Conservation (phyloP, 2,888 invertebrate genomes). For the Craniophora ligustri region DNA sequence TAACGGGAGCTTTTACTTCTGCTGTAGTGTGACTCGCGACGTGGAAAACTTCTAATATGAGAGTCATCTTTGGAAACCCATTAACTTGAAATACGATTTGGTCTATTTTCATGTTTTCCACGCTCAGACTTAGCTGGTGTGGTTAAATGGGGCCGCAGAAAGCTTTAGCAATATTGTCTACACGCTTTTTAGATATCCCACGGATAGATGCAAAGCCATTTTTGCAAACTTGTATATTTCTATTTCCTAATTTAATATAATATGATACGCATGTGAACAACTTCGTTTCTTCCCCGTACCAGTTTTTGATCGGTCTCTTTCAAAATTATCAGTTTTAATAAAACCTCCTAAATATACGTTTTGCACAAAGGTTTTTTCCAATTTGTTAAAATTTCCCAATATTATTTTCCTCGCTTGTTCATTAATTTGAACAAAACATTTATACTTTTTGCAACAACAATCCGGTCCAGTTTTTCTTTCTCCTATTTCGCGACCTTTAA, state of each 20-base stretch:
- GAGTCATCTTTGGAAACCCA: conserved; percentile 24
- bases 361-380: conserved; percentile 15
- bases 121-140: conserved; percentile 8
- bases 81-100: conserved; percentile 25
- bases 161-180: conserved; percentile 20
- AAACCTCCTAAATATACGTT: conserved; percentile 13
- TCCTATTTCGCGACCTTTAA: conserved; percentile 18
- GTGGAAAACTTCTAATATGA: conserved; percentile 27
- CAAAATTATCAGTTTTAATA: conserved; percentile 12
- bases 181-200: conserved; percentile 27
- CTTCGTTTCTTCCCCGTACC: conserved; percentile 14
- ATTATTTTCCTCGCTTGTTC: not conserved
- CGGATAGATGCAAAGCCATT: conserved; percentile 27
- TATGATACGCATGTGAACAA: conserved; percentile 20
- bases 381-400: conserved; percentile 8
- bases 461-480: conserved; percentile 19
- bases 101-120: conserved; percentile 21
- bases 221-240: conserved; percentile 28
- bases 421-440: conserved; percentile 17
- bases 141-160: conserved; percentile 9
- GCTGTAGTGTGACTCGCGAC: conserved; percentile 18
- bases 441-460: conserved; percentile 21
- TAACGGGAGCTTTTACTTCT: conserved; percentile 26
- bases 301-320: conserved; percentile 13
- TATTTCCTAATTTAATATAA: conserved; percentile 18